phyloP scores from a whole-genome alignment of 2,113 vertebrate species.

The Channa argus region DNA sequence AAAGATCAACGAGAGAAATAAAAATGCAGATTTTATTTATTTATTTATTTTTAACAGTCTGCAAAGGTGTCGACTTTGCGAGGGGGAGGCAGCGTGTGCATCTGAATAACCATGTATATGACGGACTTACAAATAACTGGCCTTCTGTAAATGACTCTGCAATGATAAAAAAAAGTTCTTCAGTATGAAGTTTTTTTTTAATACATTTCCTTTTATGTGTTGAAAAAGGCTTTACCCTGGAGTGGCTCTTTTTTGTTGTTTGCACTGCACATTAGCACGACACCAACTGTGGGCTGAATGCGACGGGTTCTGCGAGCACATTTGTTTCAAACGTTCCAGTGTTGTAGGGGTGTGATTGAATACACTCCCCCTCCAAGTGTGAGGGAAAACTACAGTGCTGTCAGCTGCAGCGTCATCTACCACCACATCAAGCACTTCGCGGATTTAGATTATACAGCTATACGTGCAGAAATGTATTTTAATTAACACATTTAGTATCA shows the following conservation, averaged over 20 bases:
- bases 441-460: no score
- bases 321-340: no score
- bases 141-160: constrained; percentile 90
- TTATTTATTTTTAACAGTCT: constrained; percentile 83
- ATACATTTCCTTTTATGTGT: constrained; percentile 98
- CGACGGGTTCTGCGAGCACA: no score
- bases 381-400: no score
- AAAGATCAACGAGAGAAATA: constrained; percentile 74
- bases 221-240: constrained; percentile 84
- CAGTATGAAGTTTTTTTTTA: constrained; percentile 90
- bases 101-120: constrained; percentile 86
- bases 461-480: no score
- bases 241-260: constrained; percentile 77
- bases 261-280: background rate
- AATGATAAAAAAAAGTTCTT: constrained; percentile 87
- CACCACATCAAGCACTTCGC: no score
- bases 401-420: no score
- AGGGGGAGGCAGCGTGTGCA: constrained; percentile 85
- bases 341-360: no score
- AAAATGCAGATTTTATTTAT: constrained; percentile 87
- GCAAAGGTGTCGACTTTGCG: constrained; percentile 84
- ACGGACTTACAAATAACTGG: constrained; percentile 88
- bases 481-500: no score
- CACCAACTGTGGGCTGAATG: no score
- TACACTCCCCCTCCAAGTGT: no score